Percentiles rank a stretch among this genome's conserved stretches.
phyloP scores from a whole-genome alignment of 1,140 invertebrate genomes.

The Drosophila lacertosa region DNA sequence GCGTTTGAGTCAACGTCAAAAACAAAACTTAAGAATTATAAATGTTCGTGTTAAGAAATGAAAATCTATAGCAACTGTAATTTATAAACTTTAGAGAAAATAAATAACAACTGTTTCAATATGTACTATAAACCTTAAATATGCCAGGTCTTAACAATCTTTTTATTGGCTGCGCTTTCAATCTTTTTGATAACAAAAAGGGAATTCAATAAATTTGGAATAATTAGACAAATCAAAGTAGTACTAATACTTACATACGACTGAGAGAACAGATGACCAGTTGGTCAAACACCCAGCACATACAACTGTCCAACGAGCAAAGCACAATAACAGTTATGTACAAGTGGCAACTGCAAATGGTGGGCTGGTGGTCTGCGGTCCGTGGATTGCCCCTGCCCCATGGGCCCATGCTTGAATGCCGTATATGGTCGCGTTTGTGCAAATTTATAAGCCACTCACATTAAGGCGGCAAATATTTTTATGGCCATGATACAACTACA shows the following conservation, averaged over 20 bases:
- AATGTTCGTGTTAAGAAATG: not conserved
- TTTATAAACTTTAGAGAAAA: conserved; percentile 11
- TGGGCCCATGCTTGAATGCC: conserved; percentile 51
- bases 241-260: no score
- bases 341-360: conserved; percentile 25
- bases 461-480: conserved; percentile 80
- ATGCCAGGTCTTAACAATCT: no score
- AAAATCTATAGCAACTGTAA: conserved; percentile 2
- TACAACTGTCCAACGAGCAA: conserved; percentile 29
- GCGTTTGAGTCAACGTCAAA: no score
- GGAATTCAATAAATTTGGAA: no score
- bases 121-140: no score
- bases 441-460: conserved; percentile 79
- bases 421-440: conserved; percentile 75
- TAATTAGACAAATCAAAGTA: no score
- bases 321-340: conserved; percentile 65
- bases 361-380: conserved; percentile 18
- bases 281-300: conserved; percentile 13
- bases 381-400: conserved; percentile 20
- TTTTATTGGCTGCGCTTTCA: no score
- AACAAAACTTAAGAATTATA: not conserved
- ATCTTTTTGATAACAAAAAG: no score
- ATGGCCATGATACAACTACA: conserved; percentile 57
- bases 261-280: no score
- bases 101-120: not conserved